phyloP scores from a whole-genome alignment of 2,113 vertebrate species.

The Carassius auratus region DNA sequence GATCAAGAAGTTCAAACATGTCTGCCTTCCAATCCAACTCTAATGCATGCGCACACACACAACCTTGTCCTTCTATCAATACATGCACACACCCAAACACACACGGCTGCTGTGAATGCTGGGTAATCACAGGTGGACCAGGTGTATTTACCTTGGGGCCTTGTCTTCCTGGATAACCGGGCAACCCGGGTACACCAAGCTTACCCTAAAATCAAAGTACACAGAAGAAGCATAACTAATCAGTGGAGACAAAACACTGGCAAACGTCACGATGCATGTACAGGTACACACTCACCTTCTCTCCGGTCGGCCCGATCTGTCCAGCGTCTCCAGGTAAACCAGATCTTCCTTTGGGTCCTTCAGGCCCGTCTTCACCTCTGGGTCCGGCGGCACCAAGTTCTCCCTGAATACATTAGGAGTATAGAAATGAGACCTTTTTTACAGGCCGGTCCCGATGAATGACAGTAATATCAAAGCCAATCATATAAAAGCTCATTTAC shows the following conservation, averaged over 20 bases:
- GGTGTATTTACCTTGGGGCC: constrained; percentile 87
- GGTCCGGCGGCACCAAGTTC: constrained; percentile 90
- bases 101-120: not conserved
- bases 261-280: not conserved
- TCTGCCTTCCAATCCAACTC: constrained; percentile 27
- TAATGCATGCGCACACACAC: constrained; percentile 41
- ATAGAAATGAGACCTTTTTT: not conserved
- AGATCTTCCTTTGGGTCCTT: constrained; percentile 92
- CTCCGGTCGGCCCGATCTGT: constrained; percentile 86
- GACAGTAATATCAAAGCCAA: not conserved
- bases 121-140: not conserved
- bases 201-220: constrained; percentile 81
- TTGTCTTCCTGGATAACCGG: constrained; percentile 94
- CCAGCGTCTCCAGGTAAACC: constrained; percentile 91
- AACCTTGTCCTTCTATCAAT: not conserved
- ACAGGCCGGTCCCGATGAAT: not conserved
- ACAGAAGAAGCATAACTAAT: not conserved
- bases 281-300: constrained; percentile 80
- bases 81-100: constrained; percentile 5
- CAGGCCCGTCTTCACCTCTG: constrained; percentile 93
- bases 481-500: not conserved
- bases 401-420: constrained; percentile 74
- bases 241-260: not conserved
- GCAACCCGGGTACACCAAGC: constrained; percentile 93
- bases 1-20: constrained; percentile 71